phyloP scores from a whole-genome alignment of 2,888 invertebrate species.

The Athalia cordata region DNA sequence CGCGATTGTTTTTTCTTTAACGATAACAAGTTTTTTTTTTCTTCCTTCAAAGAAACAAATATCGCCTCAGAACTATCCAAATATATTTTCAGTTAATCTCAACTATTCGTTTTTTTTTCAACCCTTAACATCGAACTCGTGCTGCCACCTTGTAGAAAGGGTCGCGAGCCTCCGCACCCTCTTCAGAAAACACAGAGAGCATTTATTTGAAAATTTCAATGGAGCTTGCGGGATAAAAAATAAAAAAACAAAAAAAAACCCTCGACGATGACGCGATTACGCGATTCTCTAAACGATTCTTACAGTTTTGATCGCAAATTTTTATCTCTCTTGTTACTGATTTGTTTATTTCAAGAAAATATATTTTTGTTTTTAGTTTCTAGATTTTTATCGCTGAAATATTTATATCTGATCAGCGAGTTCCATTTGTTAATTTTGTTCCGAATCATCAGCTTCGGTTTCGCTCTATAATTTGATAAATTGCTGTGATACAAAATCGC shows the following conservation, averaged over 20 bases:
- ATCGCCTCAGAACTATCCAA: neutral
- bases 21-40: no score
- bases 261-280: neutral
- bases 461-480: no score
- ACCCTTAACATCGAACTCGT: constrained; percentile 3
- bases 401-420: no score
- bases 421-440: no score
- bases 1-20: no score
- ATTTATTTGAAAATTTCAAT: neutral
- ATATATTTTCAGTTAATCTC: neutral
- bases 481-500: no score
- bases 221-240: neutral
- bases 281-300: neutral
- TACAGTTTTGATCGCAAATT: neutral
- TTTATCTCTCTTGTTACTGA: no score
- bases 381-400: no score
- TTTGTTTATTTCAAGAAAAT: no score
- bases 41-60: neutral
- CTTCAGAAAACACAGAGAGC: constrained; percentile 16
- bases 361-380: no score
- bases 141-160: constrained; percentile 31
- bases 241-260: neutral
- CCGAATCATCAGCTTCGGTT: no score
- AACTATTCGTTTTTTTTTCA: neutral
- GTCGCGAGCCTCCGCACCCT: neutral